phyloP scores from a whole-genome alignment of 37 sponge, comb jelly and placozoan genomes.

The Cliona cf. orientalis region DNA sequence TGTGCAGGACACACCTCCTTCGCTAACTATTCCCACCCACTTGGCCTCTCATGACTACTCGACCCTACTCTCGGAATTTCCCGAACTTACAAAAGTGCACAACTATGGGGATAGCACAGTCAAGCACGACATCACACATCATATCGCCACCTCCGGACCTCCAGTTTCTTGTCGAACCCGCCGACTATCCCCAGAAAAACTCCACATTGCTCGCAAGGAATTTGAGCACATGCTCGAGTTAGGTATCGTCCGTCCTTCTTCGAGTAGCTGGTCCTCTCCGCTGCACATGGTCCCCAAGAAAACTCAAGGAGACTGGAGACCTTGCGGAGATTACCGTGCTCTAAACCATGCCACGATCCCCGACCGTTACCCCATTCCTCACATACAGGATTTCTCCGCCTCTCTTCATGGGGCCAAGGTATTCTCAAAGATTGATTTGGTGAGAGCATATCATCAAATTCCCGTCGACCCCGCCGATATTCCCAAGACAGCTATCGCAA shows the following conservation, averaged over 20 bases:
- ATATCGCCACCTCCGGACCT: slow-evolving; percentile 69
- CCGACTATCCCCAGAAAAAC: slow-evolving; percentile 61
- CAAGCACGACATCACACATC: slow-evolving; percentile 54
- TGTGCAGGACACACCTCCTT: slow-evolving; percentile 5
- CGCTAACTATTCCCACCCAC: slow-evolving; percentile 29
- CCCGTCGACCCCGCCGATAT: slow-evolving; percentile 46
- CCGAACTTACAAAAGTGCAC: slow-evolving; percentile 36
- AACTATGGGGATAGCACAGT: slow-evolving; percentile 32
- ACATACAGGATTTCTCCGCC: slow-evolving; percentile 59
- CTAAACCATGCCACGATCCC: slow-evolving; percentile 63
- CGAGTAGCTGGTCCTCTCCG: slow-evolving; percentile 70
- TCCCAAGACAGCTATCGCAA: slow-evolving; percentile 55
- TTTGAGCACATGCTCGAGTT: slow-evolving; percentile 75
- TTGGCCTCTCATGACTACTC: slow-evolving; percentile 21
- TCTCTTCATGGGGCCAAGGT: slow-evolving; percentile 53
- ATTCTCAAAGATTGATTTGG: slow-evolving; percentile 63
- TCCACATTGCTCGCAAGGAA: slow-evolving; percentile 54
- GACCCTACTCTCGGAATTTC: slow-evolving; percentile 50
- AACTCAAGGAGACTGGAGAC: slow-evolving; percentile 56
- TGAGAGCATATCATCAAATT: slow-evolving; percentile 55
- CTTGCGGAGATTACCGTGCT: slow-evolving; percentile 80
- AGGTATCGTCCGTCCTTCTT: slow-evolving; percentile 57
- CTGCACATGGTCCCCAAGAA: slow-evolving; percentile 79
- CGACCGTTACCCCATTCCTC: slow-evolving; percentile 67
- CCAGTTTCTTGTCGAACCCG: slow-evolving; percentile 65